Conservation (phyloP, 1,140 invertebrate species). For the Littorina saxatilis region DNA sequence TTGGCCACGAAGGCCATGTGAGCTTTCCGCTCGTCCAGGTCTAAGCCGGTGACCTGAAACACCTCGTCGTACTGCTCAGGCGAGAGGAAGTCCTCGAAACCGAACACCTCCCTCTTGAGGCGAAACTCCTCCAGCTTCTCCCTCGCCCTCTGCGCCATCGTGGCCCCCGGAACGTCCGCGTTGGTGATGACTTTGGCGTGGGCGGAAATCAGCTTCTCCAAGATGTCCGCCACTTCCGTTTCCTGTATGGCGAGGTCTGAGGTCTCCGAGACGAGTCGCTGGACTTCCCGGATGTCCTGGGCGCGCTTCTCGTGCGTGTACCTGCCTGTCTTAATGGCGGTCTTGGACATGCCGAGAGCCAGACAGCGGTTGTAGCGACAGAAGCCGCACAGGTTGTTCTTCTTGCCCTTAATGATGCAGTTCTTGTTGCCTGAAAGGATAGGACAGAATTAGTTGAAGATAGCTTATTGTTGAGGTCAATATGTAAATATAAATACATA, state of each 20-base stretch:
- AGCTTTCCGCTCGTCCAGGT: slow-evolving; percentile 60
- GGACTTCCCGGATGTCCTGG: slow-evolving; percentile 69
- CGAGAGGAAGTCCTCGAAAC: slow-evolving; percentile 52
- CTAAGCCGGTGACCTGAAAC: slow-evolving; percentile 64
- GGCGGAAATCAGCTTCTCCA: slow-evolving; percentile 34
- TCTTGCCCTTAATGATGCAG: slow-evolving; percentile 58
- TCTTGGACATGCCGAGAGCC: slow-evolving; percentile 98
- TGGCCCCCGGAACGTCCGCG: neutral
- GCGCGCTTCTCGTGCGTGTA: slow-evolving; percentile 73
- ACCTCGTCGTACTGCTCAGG: slow-evolving; percentile 62
- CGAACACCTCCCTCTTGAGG: slow-evolving; percentile 58
- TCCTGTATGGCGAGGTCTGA: slow-evolving; percentile 31
- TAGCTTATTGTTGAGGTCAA: too few relatives aligned
- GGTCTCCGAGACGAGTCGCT: slow-evolving; percentile 46
- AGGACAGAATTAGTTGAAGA: too few relatives aligned
- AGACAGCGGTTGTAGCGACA: slow-evolving; percentile 99
- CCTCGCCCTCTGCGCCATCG: neutral
- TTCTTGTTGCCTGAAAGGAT: slow-evolving; percentile 18
- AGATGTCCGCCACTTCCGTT: slow-evolving; percentile 38
- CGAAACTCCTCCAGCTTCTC: slow-evolving; percentile 32
- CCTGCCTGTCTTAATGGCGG: slow-evolving; percentile 83
- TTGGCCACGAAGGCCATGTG: slow-evolving; percentile 56
- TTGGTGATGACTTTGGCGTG: slow-evolving; percentile 17
- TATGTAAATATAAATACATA: too few relatives aligned
- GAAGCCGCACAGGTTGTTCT: slow-evolving; percentile 88